These are phyloP conservation scores for Anhinga rufa DNA, from an alignment of 2,113 vertebrate genomes.

Conservation along the genomic window DNA sequence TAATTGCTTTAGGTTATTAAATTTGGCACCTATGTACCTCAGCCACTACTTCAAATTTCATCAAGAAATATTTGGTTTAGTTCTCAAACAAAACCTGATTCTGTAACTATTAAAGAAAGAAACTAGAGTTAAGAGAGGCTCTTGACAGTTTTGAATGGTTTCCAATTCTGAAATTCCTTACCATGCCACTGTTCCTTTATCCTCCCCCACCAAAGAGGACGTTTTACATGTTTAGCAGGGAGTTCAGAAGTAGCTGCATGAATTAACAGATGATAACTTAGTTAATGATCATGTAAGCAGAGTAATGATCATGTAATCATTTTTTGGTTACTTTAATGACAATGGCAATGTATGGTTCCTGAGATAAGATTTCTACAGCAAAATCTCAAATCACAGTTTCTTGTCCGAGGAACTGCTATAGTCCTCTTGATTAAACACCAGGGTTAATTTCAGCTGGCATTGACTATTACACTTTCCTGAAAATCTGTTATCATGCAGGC, in stretches of 20 bases:
- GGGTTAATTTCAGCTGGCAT: not conserved
- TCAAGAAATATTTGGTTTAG: not conserved
- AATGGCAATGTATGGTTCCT: not conserved
- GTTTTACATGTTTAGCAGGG: not conserved
- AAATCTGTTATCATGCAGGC: not conserved
- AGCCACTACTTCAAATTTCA: not conserved
- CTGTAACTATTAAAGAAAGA: not conserved
- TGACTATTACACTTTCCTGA: not conserved
- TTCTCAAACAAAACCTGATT: not conserved
- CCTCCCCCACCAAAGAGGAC: not conserved
- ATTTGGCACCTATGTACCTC: not conserved
- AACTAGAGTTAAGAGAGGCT: not conserved
- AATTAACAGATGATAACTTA: not conserved
- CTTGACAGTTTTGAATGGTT: not conserved
- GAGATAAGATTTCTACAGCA: not conserved
- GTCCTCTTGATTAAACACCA: not conserved
- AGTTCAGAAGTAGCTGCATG: not conserved
- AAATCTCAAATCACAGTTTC: not conserved
- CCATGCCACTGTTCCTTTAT: not conserved
- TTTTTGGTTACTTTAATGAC: not conserved
- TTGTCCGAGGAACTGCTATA: not conserved
- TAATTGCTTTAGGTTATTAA: not conserved
- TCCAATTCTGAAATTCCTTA: not conserved
- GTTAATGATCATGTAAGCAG: not conserved
- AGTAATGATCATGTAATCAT: not conserved